These are phyloP conservation scores for Sander lucioperca DNA, from an alignment of 2,113 vertebrate genomes.

Conservation along the genomic window DNA sequence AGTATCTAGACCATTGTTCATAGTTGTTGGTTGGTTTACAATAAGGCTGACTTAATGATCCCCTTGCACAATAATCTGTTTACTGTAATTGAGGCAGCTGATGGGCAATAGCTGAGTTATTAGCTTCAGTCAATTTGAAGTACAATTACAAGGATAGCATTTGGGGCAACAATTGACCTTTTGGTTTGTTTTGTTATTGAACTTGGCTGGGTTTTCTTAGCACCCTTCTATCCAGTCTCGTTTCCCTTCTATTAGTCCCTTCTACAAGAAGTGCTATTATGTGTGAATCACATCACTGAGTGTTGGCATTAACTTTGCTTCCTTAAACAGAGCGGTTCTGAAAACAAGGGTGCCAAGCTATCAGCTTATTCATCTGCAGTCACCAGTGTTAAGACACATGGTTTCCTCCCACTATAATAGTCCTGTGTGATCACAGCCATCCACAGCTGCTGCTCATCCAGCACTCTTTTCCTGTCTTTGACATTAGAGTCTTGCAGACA, in stretches of 20 bases:
- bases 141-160: conserved; percentile 35
- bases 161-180: conserved; percentile 25
- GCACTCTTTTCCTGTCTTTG: conserved; percentile 21
- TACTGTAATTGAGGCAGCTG: neutral
- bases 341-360: conserved; percentile 20
- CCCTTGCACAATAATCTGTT: neutral
- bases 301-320: conserved; percentile 16
- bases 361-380: conserved; percentile 20
- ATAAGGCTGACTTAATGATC: conserved; percentile 24
- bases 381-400: conserved; percentile 11
- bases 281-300: conserved; percentile 20
- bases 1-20: conserved; percentile 1
- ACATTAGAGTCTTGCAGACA: neutral
- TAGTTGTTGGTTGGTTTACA: conserved; percentile 19
- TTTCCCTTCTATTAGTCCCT: neutral
- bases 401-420: conserved; percentile 5
- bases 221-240: neutral
- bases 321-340: conserved; percentile 31
- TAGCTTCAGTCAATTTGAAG: conserved; percentile 14
- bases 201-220: conserved; percentile 26
- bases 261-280: conserved; percentile 25
- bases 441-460: conserved; percentile 25
- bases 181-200: conserved; percentile 23
- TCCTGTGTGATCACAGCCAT: conserved; percentile 6
- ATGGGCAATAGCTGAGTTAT: conserved; percentile 3